Conservation (phyloP, 2,797 vertebrate species). For the Sebastes hubbsi region DNA sequence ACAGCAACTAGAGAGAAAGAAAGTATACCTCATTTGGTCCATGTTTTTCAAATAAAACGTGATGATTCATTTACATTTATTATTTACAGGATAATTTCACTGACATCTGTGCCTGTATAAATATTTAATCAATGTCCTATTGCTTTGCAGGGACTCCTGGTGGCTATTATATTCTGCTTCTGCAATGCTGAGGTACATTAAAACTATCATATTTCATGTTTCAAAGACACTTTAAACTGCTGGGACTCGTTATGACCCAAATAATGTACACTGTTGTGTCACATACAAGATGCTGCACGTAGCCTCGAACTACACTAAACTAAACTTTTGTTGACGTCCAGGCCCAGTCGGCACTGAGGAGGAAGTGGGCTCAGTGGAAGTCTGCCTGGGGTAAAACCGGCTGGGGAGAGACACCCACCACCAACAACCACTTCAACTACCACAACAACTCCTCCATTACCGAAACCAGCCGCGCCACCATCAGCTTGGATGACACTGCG, state of each 20-base stretch:
- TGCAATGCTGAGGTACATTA: conserved; percentile 83
- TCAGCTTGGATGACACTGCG: conserved; percentile 47
- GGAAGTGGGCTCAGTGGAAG: conserved; percentile 78
- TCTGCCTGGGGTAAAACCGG: conserved; percentile 67
- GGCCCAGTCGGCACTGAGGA: conserved; percentile 79
- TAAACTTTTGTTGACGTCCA: conserved; percentile 28
- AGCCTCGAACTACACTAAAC: not conserved
- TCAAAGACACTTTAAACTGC: not conserved
- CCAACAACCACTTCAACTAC: conserved; percentile 73
- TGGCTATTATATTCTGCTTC: conserved; percentile 87
- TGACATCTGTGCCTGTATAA: not conserved
- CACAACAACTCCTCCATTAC: conserved; percentile 81
- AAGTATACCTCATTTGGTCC: not conserved
- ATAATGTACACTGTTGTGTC: not conserved
- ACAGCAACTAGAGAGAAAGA: not conserved
- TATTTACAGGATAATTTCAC: not conserved
- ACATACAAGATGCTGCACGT: not conserved
- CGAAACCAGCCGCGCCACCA: conserved; percentile 72
- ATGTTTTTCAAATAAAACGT: not conserved
- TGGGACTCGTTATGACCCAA: not conserved
- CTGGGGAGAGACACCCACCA: conserved; percentile 56
- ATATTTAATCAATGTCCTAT: conserved; percentile 17
- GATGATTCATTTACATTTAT: not conserved
- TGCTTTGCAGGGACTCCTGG: conserved; percentile 81
- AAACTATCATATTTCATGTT: not conserved